Percentiles rank a stretch among this genome's conserved stretches.
Evolutionary conservation across 2,797 vertebrate species (phyloP).

Genomic region (Argentina silus): DNA sequence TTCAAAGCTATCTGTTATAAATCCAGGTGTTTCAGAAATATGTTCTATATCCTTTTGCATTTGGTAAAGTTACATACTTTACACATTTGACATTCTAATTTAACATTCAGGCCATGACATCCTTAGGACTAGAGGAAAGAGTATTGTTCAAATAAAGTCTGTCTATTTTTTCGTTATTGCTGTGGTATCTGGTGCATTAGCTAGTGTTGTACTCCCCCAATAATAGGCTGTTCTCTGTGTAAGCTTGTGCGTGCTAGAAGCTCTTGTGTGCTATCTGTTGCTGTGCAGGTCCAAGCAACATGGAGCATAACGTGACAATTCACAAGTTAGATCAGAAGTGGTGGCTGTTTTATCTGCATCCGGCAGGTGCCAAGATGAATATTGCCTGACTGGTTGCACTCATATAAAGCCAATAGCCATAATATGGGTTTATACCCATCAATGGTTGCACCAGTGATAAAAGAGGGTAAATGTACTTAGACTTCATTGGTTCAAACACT

Average conservation of each 20-base stretch:
- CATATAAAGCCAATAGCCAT: not conserved
- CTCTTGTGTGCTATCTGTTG: conserved; percentile 20
- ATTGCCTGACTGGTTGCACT: not conserved
- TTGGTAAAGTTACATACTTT: conserved; percentile 28
- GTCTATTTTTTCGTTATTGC: conserved; percentile 30
- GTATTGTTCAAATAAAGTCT: conserved; percentile 25
- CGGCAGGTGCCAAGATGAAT: not conserved
- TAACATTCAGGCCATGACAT: conserved; percentile 36
- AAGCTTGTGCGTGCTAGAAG: conserved; percentile 11
- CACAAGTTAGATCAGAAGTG: not conserved
- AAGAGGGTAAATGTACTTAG: not conserved
- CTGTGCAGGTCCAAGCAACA: conserved; percentile 14
- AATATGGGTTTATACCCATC: too few species aligned
- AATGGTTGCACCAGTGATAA: not conserved
- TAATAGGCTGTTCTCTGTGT: conserved; percentile 30
- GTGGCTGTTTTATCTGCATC: not conserved
- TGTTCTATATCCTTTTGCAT: conserved; percentile 49
- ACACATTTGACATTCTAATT: conserved; percentile 30
- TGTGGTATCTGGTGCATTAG: conserved; percentile 50
- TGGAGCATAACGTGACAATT: not conserved
- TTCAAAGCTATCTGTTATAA: conserved; percentile 7
- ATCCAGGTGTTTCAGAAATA: conserved; percentile 50
- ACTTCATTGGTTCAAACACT: not conserved
- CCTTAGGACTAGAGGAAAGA: conserved; percentile 33
- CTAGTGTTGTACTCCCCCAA: conserved; percentile 39